Evolutionary conservation across 2,888 invertebrate genomes (phyloP).

Genomic region (Microctonus hyperodae): DNA sequence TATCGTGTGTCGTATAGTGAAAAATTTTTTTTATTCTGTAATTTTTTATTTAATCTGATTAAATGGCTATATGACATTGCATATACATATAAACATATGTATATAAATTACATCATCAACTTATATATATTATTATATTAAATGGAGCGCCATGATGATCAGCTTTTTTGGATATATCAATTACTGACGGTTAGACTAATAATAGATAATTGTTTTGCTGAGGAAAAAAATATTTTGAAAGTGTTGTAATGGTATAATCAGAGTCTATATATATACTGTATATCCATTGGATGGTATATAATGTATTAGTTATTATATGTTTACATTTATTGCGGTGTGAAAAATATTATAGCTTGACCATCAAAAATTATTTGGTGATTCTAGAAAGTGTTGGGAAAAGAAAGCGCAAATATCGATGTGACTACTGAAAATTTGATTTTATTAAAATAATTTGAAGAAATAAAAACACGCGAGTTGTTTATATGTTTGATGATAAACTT

Average conservation of each 20-base stretch:
- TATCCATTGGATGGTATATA: neutral
- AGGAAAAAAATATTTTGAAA: slow-evolving; percentile 21
- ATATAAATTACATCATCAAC: too few relatives aligned
- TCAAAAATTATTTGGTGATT: too few relatives aligned
- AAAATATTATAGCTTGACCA: slow-evolving; percentile 5
- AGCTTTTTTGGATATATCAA: slow-evolving; percentile 5
- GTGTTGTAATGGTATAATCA: slow-evolving; percentile 1
- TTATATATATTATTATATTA: too few relatives aligned
- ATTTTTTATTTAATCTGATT: neutral
- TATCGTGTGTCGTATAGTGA: neutral
- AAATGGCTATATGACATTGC: neutral
- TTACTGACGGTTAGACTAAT: slow-evolving; percentile 16
- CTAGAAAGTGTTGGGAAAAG: too few relatives aligned
- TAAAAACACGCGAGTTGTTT: slow-evolving; percentile 41
- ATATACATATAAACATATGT: too few relatives aligned
- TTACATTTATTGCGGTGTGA: neutral
- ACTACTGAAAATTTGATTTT: slow-evolving; percentile 28
- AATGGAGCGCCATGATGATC: too few relatives aligned
- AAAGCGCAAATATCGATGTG: too few relatives aligned
- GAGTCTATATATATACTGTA: slow-evolving; percentile 3
- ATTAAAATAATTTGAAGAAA: slow-evolving; percentile 37
- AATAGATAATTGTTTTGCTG: slow-evolving; percentile 22
- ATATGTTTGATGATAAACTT: too few relatives aligned
- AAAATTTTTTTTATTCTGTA: neutral
- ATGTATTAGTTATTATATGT: neutral